These are phyloP conservation scores for Sepioteuthis lessoniana DNA, from an alignment of 2,888 invertebrate species.

Conservation along the genomic window DNA sequence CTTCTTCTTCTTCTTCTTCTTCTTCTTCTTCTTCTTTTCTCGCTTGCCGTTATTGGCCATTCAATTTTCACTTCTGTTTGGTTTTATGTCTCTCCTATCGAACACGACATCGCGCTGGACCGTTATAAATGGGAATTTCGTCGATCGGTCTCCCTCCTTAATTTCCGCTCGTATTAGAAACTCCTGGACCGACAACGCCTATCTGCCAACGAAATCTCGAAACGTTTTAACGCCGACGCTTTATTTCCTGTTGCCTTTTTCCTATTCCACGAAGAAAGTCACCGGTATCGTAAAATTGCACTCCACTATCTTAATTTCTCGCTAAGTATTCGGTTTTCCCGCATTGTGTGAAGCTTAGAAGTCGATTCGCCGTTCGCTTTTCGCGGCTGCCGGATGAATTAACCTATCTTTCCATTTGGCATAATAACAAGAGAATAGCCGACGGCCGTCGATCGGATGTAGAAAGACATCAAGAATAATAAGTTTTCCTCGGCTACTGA, in stretches of 20 bases:
- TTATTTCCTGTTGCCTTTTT: neutral
- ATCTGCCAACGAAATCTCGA: neutral
- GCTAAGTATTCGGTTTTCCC: neutral
- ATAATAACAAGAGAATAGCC: neutral
- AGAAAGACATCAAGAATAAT: neutral
- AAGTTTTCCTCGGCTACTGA: neutral
- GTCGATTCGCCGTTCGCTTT: neutral
- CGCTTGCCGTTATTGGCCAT: neutral
- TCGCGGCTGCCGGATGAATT: neutral
- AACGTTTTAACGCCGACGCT: constrained; percentile 23
- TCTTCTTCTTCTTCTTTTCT: neutral
- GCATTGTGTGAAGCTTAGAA: neutral
- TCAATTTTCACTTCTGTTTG: neutral
- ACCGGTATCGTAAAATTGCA: neutral
- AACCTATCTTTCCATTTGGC: neutral
- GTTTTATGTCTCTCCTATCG: neutral
- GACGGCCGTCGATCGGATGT: neutral
- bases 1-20: neutral
- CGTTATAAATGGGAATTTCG: neutral
- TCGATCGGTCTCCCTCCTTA: neutral
- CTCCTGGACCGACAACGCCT: constrained; percentile 17
- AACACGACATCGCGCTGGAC: neutral
- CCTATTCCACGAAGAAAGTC: neutral
- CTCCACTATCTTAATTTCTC: neutral
- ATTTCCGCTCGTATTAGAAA: constrained; percentile 13